Evolutionary conservation across 2,888 invertebrate species (phyloP).

Genomic region (Dendrolimus houi): DNA sequence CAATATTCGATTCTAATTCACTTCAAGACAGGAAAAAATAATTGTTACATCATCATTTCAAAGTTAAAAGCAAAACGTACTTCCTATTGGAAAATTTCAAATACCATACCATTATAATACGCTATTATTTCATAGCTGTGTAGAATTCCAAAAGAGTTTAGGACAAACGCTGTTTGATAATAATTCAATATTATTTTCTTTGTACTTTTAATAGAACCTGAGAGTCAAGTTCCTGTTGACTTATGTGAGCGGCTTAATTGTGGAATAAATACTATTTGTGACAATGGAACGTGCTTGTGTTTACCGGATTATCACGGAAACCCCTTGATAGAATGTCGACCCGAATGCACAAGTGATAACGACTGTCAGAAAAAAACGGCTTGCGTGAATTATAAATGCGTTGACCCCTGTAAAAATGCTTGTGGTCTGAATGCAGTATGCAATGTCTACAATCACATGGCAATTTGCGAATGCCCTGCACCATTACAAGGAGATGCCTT

Average conservation of each 20-base stretch:
- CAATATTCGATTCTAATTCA: too few relatives aligned
- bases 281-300: slow-evolving; percentile 78
- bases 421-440: slow-evolving; percentile 85
- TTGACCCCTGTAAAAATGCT: slow-evolving; percentile 83
- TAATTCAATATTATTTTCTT: neutral
- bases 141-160: too few relatives aligned
- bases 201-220: slow-evolving; percentile 35
- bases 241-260: slow-evolving; percentile 80
- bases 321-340: slow-evolving; percentile 82
- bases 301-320: slow-evolving; percentile 79
- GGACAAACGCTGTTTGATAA: too few relatives aligned
- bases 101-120: too few relatives aligned
- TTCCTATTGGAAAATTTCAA: too few relatives aligned
- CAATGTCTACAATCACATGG: slow-evolving; percentile 85
- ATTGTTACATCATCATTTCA: too few relatives aligned
- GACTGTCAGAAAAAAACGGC: slow-evolving; percentile 83
- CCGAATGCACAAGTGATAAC: slow-evolving; percentile 85
- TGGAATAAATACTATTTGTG: slow-evolving; percentile 78
- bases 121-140: too few relatives aligned
- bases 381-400: slow-evolving; percentile 84
- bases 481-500: slow-evolving; percentile 89
- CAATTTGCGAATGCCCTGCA: slow-evolving; percentile 84
- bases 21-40: too few relatives aligned
- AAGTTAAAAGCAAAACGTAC: too few relatives aligned
- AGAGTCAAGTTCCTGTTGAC: slow-evolving; percentile 47